Conservation (phyloP, 2,888 invertebrate species). For the Cyclophora punctaria region DNA sequence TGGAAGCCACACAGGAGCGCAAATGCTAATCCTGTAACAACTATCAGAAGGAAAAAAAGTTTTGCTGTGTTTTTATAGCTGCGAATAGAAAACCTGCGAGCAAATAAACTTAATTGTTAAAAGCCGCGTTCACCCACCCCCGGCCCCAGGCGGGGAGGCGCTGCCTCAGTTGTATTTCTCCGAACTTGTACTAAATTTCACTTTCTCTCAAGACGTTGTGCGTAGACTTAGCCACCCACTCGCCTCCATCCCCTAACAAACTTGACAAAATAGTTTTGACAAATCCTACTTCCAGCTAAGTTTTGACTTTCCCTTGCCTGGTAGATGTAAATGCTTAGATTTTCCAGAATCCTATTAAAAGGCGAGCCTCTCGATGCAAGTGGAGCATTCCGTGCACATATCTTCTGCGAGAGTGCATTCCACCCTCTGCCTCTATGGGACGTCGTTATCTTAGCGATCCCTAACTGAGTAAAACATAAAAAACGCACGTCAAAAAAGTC, state of each 20-base stretch:
- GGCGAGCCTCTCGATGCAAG: constrained; percentile 11
- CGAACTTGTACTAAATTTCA: constrained; percentile 75
- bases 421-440: constrained; percentile 47
- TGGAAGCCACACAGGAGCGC: too few species aligned
- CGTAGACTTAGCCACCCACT: constrained; percentile 68
- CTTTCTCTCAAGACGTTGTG: constrained; percentile 72
- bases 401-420: constrained; percentile 49
- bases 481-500: constrained; percentile 75
- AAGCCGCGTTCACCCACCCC: constrained; percentile 65
- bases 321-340: too few species aligned
- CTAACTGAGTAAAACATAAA: constrained; percentile 73
- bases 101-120: constrained; percentile 74
- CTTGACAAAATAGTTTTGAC: constrained; percentile 51
- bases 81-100: constrained; percentile 57
- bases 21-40: too few species aligned
- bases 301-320: constrained; percentile 12
- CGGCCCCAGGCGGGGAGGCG: constrained; percentile 36
- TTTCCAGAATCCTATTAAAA: background rate
- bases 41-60: too few species aligned
- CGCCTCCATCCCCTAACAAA: constrained; percentile 44
- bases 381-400: constrained; percentile 28
- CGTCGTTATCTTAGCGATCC: constrained; percentile 72
- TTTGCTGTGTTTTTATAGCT: constrained; percentile 10
- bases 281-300: constrained; percentile 28
- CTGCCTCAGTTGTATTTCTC: constrained; percentile 65